These are phyloP conservation scores for Drosophila repleta DNA, from an alignment of 1,140 invertebrate species.

Conservation along the genomic window DNA sequence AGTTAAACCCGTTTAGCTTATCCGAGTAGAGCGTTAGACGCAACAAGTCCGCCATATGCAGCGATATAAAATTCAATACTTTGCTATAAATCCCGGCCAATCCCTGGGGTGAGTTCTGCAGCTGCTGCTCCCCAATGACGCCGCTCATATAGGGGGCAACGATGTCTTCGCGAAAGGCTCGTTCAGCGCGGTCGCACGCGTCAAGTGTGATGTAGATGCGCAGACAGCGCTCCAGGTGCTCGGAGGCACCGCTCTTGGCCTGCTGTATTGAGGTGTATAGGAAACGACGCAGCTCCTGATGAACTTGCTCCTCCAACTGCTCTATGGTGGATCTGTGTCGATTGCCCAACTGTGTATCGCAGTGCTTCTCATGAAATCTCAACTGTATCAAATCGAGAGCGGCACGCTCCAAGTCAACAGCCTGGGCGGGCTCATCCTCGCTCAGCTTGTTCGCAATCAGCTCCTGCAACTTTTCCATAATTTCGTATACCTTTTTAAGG, in stretches of 20 bases:
- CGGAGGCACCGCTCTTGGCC: slow-evolving; percentile 83
- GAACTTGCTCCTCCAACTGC: slow-evolving; percentile 85
- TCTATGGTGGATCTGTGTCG: slow-evolving; percentile 84
- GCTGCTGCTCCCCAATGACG: slow-evolving; percentile 90
- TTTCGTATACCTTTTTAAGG: slow-evolving; percentile 67
- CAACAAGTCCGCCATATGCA: slow-evolving; percentile 87
- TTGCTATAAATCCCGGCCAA: slow-evolving; percentile 90
- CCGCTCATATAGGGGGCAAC: slow-evolving; percentile 89
- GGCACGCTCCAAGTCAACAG: slow-evolving; percentile 74
- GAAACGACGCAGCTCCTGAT: slow-evolving; percentile 86
- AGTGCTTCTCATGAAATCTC: slow-evolving; percentile 74
- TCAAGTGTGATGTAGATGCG: slow-evolving; percentile 88
- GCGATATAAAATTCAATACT: slow-evolving; percentile 89
- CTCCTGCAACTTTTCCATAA: slow-evolving; percentile 60
- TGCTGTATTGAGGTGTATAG: slow-evolving; percentile 86
- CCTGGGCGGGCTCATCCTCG: slow-evolving; percentile 78
- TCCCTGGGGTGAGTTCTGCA: slow-evolving; percentile 89
- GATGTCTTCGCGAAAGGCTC: slow-evolving; percentile 88
- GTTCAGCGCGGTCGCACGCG: slow-evolving; percentile 89
- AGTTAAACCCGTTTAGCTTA: slow-evolving; percentile 91
- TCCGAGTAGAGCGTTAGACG: slow-evolving; percentile 87
- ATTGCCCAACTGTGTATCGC: slow-evolving; percentile 79
- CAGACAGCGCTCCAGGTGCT: slow-evolving; percentile 86
- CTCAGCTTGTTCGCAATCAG: slow-evolving; percentile 60
- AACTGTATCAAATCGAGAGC: slow-evolving; percentile 75